Percentiles rank a stretch among this genome's conserved stretches.
Conservation (phyloP, 2,888 invertebrate genomes). For the Endomychus coccineus region DNA sequence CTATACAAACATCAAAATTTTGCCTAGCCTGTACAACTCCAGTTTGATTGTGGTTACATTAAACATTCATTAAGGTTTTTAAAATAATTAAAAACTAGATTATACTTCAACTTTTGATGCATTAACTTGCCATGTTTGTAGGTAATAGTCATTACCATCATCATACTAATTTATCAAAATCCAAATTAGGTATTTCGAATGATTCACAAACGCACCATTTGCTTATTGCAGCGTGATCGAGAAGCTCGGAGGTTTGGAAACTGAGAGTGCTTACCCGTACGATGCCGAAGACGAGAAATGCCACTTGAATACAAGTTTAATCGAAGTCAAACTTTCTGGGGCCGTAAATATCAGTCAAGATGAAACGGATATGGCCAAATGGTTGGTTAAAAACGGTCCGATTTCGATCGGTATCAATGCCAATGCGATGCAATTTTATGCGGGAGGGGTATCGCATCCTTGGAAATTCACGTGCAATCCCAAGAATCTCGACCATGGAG, state of each 20-base stretch:
- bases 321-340: conserved; percentile 62
- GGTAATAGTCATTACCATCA: too few relatives aligned
- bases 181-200: too few relatives aligned
- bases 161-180: too few relatives aligned
- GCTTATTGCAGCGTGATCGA: conserved; percentile 66
- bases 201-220: too few relatives aligned
- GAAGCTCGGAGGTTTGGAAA: conserved; percentile 81
- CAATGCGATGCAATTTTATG: conserved; percentile 94
- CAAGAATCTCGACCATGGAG: conserved; percentile 80
- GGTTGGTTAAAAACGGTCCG: conserved; percentile 83
- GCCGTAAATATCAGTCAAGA: conserved; percentile 80
- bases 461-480: conserved; percentile 75
- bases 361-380: conserved; percentile 86
- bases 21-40: too few relatives aligned
- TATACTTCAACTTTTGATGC: too few relatives aligned
- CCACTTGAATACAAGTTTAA: conserved; percentile 57
- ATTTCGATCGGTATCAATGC: conserved; percentile 95
- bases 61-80: too few relatives aligned
- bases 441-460: conserved; percentile 92
- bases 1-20: too few relatives aligned
- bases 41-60: too few relatives aligned
- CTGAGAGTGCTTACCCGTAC: conserved; percentile 88
- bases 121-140: too few relatives aligned
- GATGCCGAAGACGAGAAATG: conserved; percentile 76
- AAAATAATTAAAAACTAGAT: too few relatives aligned